Evolutionary conservation across 2,113 vertebrate species (phyloP).

Genomic region (Phoenicopterus ruber): DNA sequence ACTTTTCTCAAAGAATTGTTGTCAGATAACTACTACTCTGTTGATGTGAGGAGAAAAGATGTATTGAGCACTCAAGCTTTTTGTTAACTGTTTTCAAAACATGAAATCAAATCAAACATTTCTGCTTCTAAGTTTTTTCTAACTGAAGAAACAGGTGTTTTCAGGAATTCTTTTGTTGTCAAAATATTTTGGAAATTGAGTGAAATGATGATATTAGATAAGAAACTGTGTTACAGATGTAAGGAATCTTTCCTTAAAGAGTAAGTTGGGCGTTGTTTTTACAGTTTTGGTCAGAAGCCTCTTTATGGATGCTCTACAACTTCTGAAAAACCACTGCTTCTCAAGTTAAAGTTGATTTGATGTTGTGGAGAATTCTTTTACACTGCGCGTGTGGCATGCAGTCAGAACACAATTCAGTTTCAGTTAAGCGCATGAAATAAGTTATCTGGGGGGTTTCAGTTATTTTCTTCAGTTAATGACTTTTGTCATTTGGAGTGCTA

Average conservation of each 20-base stretch:
- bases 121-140: background rate
- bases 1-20: background rate
- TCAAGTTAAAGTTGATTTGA: background rate
- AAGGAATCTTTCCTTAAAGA: background rate
- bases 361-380: background rate
- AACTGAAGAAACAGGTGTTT: background rate
- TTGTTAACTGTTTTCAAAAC: background rate
- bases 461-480: background rate
- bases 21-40: background rate
- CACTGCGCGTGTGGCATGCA: background rate
- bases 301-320: background rate
- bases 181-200: background rate
- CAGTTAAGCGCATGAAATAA: background rate
- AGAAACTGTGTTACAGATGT: background rate
- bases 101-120: background rate
- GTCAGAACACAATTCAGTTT: background rate
- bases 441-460: background rate
- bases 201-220: background rate
- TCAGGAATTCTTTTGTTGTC: background rate
- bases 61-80: background rate
- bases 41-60: background rate
- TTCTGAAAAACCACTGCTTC: background rate
- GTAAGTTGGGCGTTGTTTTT: background rate
- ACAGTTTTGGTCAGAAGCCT: background rate
- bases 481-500: background rate